Percentiles rank a stretch among this genome's conserved stretches.
These are phyloP conservation scores for Dinoponera quadriceps DNA, from an alignment of 1,140 invertebrate species.

Conservation along the genomic window DNA sequence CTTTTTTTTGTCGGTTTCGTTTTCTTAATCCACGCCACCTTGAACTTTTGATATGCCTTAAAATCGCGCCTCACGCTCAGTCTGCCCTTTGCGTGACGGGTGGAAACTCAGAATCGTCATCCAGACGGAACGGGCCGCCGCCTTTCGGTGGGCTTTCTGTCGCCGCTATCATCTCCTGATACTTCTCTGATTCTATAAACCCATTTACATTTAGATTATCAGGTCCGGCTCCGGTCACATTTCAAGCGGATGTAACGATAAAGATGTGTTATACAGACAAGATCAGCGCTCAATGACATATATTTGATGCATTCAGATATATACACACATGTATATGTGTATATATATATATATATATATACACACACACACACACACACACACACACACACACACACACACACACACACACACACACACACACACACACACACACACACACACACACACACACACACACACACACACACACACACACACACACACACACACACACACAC, in stretches of 20 bases:
- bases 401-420: no score
- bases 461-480: no score
- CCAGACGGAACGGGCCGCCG: constrained; percentile 88
- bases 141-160: constrained; percentile 89
- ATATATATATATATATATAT: no score
- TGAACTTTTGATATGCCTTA: constrained; percentile 69
- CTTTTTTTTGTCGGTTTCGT: no score
- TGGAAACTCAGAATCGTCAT: constrained; percentile 94
- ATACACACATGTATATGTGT: neutral
- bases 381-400: no score
- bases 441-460: no score
- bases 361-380: no score
- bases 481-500: no score
- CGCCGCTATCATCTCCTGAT: constrained; percentile 90
- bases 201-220: constrained; percentile 59
- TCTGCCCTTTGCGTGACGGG: constrained; percentile 91
- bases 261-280: constrained; percentile 70
- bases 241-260: constrained; percentile 73
- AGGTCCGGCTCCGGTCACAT: constrained; percentile 21
- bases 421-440: no score
- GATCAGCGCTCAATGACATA: constrained; percentile 65
- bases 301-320: constrained; percentile 55
- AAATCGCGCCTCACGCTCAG: constrained; percentile 78
- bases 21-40: constrained; percentile 16
- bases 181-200: constrained; percentile 92